Evolutionary conservation across 35 echinoderm and acorn worm species (phyloP).

Genomic region (Strongylocentrotus purpuratus): DNA sequence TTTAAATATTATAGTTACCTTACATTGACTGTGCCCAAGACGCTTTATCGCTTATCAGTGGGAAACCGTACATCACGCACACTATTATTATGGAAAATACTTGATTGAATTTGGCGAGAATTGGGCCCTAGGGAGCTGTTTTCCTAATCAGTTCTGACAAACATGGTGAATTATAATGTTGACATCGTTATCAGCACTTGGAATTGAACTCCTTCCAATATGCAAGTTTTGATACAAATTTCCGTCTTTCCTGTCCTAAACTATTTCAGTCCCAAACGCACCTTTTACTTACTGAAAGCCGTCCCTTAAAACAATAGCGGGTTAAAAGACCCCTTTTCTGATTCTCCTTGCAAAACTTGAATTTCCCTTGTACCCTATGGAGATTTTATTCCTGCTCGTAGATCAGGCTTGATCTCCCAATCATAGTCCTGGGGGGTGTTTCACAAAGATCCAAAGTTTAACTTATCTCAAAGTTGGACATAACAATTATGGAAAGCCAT

Average conservation of each 20-base stretch:
- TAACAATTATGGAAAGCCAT: no score
- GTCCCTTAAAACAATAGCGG: background rate
- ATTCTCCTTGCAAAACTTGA: background rate
- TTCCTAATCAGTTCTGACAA: slow-evolving; percentile 4
- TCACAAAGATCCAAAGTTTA: no score
- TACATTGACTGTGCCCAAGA: background rate
- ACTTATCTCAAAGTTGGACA: no score
- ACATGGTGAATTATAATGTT: background rate
- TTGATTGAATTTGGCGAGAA: slow-evolving; percentile 12
- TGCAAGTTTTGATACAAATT: slow-evolving; percentile 6
- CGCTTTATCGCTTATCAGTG: background rate
- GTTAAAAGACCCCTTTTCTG: background rate
- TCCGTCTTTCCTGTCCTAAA: background rate
- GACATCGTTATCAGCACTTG: slow-evolving; percentile 8
- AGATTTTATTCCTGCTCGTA: background rate
- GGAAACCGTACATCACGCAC: background rate
- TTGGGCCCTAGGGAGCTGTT: background rate
- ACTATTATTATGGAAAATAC: background rate
- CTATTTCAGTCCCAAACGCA: background rate
- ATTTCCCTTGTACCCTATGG: background rate
- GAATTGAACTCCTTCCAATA: slow-evolving; percentile 7
- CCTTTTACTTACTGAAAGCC: background rate
- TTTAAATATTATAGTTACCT: background rate
- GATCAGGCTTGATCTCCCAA: no score
- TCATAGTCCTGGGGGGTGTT: no score